Base-by-base conservation (phyloP, 2,797 vertebrate genomes). In the Sebastes paucispinis region DNA sequence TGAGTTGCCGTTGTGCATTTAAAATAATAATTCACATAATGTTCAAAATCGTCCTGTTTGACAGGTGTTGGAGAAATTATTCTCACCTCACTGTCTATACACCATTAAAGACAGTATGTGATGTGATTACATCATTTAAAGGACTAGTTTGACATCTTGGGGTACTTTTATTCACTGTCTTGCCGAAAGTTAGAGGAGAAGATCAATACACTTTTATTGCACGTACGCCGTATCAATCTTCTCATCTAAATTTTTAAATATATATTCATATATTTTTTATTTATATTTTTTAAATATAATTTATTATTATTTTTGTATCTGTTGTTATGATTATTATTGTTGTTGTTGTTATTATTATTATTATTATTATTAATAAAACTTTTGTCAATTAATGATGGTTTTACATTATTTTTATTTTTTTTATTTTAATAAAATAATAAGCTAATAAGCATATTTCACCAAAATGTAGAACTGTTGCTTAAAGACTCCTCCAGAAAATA, bases 1-100 rank as follows among this genome's bases (percentile, higher is more conserved):
- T 76, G 76, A 32, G 63, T 68, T 72, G 57, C 8, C 8, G 18
- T 71, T 78, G 34, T 78, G 57, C 47, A 27, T 80, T 81, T 60
- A 16, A 82, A 84, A 71, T 70, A 57, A 67, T 69, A 34, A 20
- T 39, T 70, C 14, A 74, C 4, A 50, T 11, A 31, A 67, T 66
- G 31, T 54, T n/a, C 20, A 54, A 50, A 70, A 59, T 60, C 0
- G 3, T 65, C 12, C 20, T 7, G 4, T 47, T 63, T 36, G 20
- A 50, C 39, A 29, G 43, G 14, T 65, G 50, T 22, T 36, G 3
- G 8, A 59, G 32, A 31, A 62, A 20, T 34, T 1, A 64, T 31
- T 57, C 10, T 39, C 16, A 25, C 3, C 25, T 36, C 5, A 20
- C 12, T 18, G 6, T 47, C 0, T 75, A 5, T 34, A 62, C 22